Percentiles rank a stretch among this genome's conserved stretches.
phyloP scores from a whole-genome alignment of 2,797 vertebrate species.

The Distichodus sexfasciatus region DNA sequence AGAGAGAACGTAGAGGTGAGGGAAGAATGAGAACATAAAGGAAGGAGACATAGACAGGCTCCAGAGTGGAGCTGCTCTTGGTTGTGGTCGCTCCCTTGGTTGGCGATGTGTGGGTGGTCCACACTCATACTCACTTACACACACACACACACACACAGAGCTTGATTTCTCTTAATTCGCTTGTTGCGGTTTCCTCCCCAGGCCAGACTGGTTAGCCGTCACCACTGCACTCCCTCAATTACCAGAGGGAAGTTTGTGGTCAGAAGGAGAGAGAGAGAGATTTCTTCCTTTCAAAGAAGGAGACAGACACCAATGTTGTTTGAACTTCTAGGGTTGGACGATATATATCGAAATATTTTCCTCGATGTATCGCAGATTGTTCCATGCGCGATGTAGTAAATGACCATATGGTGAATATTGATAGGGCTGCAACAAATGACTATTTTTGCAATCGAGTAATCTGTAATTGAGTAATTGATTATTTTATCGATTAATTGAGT shows the following conservation, averaged over 20 bases:
- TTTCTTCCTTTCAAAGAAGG: not conserved
- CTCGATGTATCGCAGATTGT: no score
- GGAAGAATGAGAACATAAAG: not conserved
- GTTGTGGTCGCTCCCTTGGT: constrained; percentile 52
- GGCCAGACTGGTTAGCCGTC: constrained; percentile 71
- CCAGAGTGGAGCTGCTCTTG: constrained; percentile 30
- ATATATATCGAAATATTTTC: no score
- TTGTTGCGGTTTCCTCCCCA: constrained; percentile 71
- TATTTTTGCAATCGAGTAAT: no score
- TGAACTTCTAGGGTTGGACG: no score
- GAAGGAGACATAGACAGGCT: constrained; percentile 1
- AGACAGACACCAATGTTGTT: not conserved
- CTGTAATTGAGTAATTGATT: no score
- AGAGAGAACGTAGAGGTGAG: not conserved
- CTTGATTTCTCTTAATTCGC: constrained; percentile 72
- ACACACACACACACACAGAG: constrained; percentile 29
- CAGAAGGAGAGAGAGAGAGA: constrained; percentile 7
- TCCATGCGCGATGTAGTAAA: no score
- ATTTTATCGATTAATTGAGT: no score
- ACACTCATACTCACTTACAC: constrained; percentile 29
- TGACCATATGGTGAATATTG: no score
- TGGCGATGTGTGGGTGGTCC: constrained; percentile 72
- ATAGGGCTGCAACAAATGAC: no score
- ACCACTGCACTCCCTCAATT: constrained; percentile 69
- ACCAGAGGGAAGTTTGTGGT: not conserved